Evolutionary conservation across 1,140 invertebrate genomes (phyloP), one percentile per base, ranked within the genome.

Genomic region (Drosophila sp.): DNA sequence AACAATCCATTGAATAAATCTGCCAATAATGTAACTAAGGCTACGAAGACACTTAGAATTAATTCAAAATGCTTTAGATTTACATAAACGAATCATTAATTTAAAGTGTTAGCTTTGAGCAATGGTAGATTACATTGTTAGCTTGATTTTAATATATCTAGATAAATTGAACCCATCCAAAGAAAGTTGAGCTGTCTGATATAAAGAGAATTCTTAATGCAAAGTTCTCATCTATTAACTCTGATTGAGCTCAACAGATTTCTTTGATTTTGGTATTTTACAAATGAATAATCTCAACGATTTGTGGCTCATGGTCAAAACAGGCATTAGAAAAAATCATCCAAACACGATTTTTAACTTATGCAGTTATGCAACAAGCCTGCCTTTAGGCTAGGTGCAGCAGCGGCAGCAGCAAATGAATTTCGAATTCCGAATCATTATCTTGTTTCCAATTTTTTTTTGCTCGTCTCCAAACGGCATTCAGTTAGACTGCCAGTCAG

Each of bases 401-500:
- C 44, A 47, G 17, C 23, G 27, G 25, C 44, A 23, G 5, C 11
- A 47, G 10, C 33, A 38, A 38, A 10, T 38, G 35, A 38, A 25
- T 10, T 50, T 27, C 23, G 2, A 47, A 47, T 47, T 47, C 44
- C 44, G 27, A 50, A 50, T 27, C 23, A 50, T 50, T 50, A 50
- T 50, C 44, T 50, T 17, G 44, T 27, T 44, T 17, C 17, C 0
- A 17, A 2, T 11, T 35, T 35, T 25, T 23, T 47, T 47, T 47
- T 47, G 3, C 44, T 23, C 17, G 5, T 62, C 47, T 38, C 64
- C 50, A 44, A 67, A 35, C 33, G 7, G 10, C 38, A 64, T 74
- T 74, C 47, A 35, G 71, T 60, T 29, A 8, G 69, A 23, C 60
- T 57, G 44, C 10, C 23, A 50, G 17, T 30, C 58, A 33, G 66